phyloP scores from a whole-genome alignment of 2,113 vertebrate genomes.

The Gymnobelideus leadbeateri region DNA sequence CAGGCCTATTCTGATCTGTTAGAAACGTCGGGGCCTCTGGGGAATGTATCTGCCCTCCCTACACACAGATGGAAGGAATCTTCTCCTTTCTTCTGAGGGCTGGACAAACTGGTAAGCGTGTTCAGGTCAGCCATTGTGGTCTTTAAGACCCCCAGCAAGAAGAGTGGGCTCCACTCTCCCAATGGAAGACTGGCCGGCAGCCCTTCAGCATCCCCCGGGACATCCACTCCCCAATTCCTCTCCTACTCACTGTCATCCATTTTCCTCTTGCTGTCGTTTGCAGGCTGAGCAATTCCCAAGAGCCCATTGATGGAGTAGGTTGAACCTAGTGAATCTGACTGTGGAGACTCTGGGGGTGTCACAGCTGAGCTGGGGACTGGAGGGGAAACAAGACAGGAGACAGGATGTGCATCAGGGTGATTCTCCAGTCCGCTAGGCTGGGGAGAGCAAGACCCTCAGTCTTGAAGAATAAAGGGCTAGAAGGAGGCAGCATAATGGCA shows the following conservation, averaged over 20 bases:
- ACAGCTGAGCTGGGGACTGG: constrained; percentile 93
- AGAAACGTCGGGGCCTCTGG: neutral
- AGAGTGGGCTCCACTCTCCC: neutral
- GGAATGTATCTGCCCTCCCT: neutral
- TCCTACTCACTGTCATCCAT: constrained; percentile 91
- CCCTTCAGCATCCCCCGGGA: neutral
- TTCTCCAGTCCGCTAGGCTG: neutral
- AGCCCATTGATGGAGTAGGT: constrained; percentile 95
- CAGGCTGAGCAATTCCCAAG: constrained; percentile 89
- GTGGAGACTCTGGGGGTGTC: constrained; percentile 93
- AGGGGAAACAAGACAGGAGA: neutral
- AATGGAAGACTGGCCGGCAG: too few relatives aligned
- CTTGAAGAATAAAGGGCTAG: neutral
- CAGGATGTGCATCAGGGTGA: neutral
- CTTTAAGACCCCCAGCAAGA: neutral
- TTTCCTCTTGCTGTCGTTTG: constrained; percentile 89
- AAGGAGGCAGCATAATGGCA: neutral
- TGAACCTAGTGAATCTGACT: constrained; percentile 92
- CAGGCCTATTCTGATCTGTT: neutral
- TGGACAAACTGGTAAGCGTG: neutral
- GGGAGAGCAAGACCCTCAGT: neutral
- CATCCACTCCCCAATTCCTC: neutral
- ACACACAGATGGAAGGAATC: neutral
- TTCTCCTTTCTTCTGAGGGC: neutral
- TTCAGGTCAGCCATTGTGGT: neutral